Conservation (phyloP, 2,888 invertebrate species). For the Parapristionchus giblindavisi region DNA sequence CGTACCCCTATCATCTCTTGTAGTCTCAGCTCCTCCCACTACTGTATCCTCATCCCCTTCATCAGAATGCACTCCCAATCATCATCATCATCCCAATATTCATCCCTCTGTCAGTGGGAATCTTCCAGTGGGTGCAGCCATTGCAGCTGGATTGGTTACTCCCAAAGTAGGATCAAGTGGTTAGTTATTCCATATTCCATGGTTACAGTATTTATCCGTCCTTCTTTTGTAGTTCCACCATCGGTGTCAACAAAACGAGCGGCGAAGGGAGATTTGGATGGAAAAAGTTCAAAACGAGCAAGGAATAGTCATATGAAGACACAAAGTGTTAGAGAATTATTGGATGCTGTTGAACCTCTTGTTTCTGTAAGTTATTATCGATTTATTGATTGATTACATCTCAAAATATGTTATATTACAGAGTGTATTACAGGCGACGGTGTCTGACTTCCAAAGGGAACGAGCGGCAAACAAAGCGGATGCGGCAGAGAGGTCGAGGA, state of each 20-base stretch:
- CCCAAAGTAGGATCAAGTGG: constrained; percentile 24
- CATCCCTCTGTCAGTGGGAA: constrained; percentile 32
- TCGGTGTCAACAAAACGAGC: constrained; percentile 7
- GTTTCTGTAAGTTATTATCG: constrained; percentile 20
- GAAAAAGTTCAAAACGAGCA: constrained; percentile 39
- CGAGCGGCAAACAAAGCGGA: constrained; percentile 53
- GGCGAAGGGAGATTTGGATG: constrained; percentile 12
- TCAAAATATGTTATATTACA: neutral
- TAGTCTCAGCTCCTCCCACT: too few species aligned
- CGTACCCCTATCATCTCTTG: too few species aligned
- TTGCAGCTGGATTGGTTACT: constrained; percentile 32
- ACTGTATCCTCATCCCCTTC: too few species aligned
- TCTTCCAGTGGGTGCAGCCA: constrained; percentile 28
- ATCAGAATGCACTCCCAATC: constrained; percentile 7
- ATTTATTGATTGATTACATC: neutral
- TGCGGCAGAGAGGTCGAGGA: constrained; percentile 39
- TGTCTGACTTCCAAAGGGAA: constrained; percentile 61
- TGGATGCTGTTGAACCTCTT: constrained; percentile 41
- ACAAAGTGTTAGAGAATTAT: constrained; percentile 38
- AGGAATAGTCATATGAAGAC: constrained; percentile 29
- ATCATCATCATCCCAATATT: constrained; percentile 26
- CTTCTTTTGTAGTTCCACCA: neutral
- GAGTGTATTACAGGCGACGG: constrained; percentile 48
- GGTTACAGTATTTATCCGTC: too few species aligned
- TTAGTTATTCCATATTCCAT: constrained; percentile 3